These are phyloP conservation scores for Acanthosoma haemorrhoidale DNA, from an alignment of 2,888 invertebrate species.

Conservation along the genomic window DNA sequence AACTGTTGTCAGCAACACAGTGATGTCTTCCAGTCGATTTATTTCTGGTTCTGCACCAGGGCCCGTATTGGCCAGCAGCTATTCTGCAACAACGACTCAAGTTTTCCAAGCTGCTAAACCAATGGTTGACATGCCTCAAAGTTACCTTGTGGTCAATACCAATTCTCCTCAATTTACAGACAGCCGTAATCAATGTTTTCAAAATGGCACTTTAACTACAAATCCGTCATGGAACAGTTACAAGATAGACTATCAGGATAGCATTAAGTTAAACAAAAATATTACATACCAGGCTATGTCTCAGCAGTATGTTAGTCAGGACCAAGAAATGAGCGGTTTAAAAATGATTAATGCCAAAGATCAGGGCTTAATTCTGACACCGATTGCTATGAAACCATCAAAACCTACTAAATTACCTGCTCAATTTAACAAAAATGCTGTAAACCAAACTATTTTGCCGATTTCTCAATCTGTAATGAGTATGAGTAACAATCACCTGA, in stretches of 20 bases:
- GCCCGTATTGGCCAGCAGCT: conserved; percentile 73
- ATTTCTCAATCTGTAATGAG: background rate
- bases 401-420: background rate
- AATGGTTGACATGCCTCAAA: conserved; percentile 43
- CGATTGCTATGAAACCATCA: background rate
- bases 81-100: conserved; percentile 76
- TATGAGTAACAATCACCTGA: background rate
- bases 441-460: background rate
- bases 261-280: conserved; percentile 35
- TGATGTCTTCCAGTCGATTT: conserved; percentile 77
- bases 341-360: conserved; percentile 36
- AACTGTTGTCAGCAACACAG: conserved; percentile 81
- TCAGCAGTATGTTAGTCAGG: conserved; percentile 34
- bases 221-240: conserved; percentile 38
- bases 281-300: conserved; percentile 37
- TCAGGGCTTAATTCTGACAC: conserved; percentile 19
- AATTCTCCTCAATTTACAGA: conserved; percentile 30
- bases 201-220: conserved; percentile 18
- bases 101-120: conserved; percentile 79
- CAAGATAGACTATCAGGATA: conserved; percentile 38
- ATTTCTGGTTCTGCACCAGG: conserved; percentile 70
- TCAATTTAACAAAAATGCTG: background rate
- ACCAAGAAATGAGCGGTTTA: conserved; percentile 37
- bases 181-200: conserved; percentile 6
- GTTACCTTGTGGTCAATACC: conserved; percentile 41